Percentiles rank a stretch among this genome's conserved stretches.
These are phyloP conservation scores for Arnoldichthys spilopterus DNA, from an alignment of 2,797 vertebrate genomes.

Conservation along the genomic window DNA sequence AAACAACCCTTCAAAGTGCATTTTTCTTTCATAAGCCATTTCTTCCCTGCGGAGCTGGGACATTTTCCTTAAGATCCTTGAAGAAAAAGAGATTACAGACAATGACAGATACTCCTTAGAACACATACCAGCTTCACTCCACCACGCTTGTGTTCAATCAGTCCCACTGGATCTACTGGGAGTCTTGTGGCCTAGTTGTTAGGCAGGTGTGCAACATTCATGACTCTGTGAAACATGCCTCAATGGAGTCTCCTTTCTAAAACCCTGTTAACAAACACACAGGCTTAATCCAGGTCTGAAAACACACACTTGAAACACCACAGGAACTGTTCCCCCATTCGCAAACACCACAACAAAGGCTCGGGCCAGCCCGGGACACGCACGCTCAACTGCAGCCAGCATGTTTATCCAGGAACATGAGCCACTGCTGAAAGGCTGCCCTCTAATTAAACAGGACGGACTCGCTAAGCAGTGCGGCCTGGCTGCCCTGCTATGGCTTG, in stretches of 20 bases:
- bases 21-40: background rate
- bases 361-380: background rate
- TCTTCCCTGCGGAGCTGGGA: background rate
- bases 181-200: background rate
- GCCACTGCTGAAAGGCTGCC: constrained; percentile 59
- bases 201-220: constrained; percentile 33
- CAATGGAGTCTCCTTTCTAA: constrained; percentile 16
- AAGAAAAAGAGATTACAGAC: constrained; percentile 1
- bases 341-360: constrained; percentile 16
- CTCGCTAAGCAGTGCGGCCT: constrained; percentile 52
- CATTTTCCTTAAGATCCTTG: background rate
- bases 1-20: constrained; percentile 2
- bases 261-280: constrained; percentile 17
- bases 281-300: constrained; percentile 17
- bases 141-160: background rate
- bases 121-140: background rate
- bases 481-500: constrained; percentile 46
- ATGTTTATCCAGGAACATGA: constrained; percentile 70
- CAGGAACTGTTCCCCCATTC: constrained; percentile 23
- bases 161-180: background rate
- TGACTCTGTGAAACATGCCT: constrained; percentile 29
- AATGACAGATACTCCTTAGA: constrained; percentile 6
- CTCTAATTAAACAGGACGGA: constrained; percentile 64
- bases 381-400: constrained; percentile 38
- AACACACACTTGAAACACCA: constrained; percentile 31